Percentiles rank a stretch among this genome's conserved stretches.
These are phyloP conservation scores for Triplophysa yarkandensis DNA, from an alignment of 2,797 vertebrate species.

Conservation along the genomic window DNA sequence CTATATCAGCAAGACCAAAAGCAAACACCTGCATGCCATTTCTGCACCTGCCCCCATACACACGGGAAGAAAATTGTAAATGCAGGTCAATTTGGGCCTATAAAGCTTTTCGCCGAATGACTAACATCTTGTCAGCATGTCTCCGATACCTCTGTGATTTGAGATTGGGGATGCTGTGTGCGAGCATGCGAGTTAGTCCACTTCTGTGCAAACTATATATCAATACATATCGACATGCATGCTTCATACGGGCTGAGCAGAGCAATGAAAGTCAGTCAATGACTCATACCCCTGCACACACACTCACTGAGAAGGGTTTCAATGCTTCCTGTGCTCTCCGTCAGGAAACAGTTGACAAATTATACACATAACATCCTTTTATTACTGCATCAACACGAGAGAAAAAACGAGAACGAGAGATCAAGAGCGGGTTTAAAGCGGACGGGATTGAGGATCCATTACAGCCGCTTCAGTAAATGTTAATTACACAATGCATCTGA, in stretches of 20 bases:
- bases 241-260: slow-evolving; percentile 24
- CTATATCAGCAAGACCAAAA: slow-evolving; percentile 3
- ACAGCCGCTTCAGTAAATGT: slow-evolving; percentile 3
- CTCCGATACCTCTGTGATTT: slow-evolving; percentile 19
- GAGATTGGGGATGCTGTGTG: slow-evolving; percentile 20
- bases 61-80: slow-evolving; percentile 26
- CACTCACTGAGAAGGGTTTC: slow-evolving; percentile 18
- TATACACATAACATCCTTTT: slow-evolving; percentile 28
- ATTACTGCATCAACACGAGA: slow-evolving; percentile 9
- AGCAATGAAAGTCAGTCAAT: slow-evolving; percentile 31
- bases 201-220: slow-evolving; percentile 29
- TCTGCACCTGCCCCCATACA: slow-evolving; percentile 8
- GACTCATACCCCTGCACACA: slow-evolving; percentile 25
- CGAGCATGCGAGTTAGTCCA: neutral
- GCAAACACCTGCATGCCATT: slow-evolving; percentile 11
- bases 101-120: slow-evolving; percentile 1
- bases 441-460: slow-evolving; percentile 26
- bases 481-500: slow-evolving; percentile 22
- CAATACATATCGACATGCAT: slow-evolving; percentile 28
- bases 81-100: slow-evolving; percentile 18
- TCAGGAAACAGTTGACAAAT: slow-evolving; percentile 38
- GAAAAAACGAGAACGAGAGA: slow-evolving; percentile 8
- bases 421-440: slow-evolving; percentile 8
- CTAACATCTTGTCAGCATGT: slow-evolving; percentile 17
- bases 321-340: slow-evolving; percentile 2